Percentiles rank a stretch among this genome's conserved stretches.
phyloP scores from a whole-genome alignment of 2,888 invertebrate species.

The Nymphalis c-album region DNA sequence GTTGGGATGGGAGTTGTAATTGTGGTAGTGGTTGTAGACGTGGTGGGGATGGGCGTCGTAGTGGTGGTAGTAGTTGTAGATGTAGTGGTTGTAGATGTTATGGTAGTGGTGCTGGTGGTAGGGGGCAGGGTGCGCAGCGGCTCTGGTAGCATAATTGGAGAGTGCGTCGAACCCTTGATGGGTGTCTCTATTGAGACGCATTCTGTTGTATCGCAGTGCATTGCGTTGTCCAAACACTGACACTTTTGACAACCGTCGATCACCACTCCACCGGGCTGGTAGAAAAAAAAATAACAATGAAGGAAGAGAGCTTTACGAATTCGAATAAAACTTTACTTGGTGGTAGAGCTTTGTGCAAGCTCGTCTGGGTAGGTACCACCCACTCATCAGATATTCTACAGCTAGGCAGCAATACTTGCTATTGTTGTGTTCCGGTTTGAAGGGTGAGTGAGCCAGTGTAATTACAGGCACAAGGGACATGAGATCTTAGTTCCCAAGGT shows the following conservation, averaged over 20 bases:
- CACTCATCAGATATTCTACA: no score
- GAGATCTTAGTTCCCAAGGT: no score
- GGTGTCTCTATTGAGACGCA: slow-evolving; percentile 62
- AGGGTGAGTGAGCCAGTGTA: no score
- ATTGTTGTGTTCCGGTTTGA: no score
- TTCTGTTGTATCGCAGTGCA: slow-evolving; percentile 83
- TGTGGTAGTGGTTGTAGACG: slow-evolving; percentile 21
- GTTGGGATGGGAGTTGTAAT: slow-evolving; percentile 13
- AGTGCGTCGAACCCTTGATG: slow-evolving; percentile 47
- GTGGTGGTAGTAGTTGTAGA: slow-evolving; percentile 23
- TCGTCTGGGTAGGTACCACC: no score
- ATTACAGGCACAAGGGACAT: no score
- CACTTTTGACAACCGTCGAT: slow-evolving; percentile 86
- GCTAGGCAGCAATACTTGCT: no score
- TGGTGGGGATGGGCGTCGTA: slow-evolving; percentile 10
- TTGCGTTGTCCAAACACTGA: slow-evolving; percentile 89
- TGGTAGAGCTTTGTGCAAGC: no score
- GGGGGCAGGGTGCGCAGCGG: slow-evolving; percentile 22
- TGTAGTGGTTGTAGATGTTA: slow-evolving; percentile 16
- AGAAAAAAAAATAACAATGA: neutral
- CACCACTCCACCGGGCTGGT: slow-evolving; percentile 85
- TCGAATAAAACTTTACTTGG: no score
- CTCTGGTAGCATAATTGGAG: slow-evolving; percentile 44
- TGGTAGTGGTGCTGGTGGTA: slow-evolving; percentile 23
- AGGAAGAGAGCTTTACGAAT: neutral